Base-by-base conservation (phyloP, 2,797 vertebrate genomes). In the Saxicola maurus region DNA sequence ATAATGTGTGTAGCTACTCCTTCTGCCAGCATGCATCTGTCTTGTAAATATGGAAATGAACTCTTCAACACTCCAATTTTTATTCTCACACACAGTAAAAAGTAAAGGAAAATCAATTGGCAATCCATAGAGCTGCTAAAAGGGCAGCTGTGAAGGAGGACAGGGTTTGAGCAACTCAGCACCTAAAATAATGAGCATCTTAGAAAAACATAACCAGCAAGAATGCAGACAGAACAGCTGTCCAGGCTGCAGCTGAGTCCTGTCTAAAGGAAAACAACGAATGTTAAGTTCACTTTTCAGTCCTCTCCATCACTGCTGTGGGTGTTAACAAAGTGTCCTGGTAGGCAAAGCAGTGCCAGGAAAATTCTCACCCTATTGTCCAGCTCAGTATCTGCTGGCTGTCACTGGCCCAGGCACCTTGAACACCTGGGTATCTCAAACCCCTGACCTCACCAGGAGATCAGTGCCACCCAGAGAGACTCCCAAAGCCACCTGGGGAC, bases 171-270 rank as follows among this genome's bases (percentile, higher is more conserved):
- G 64, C 42, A 76, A 60, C 37, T 46, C 52, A 31, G 18, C 30
- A 80, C 35, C 38, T 83, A 64, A 76, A 91, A 84, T 28, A 92
- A 78, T n/a, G 46, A 92, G 17, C 67, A 79, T 38, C 49, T 87
- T 35, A 52, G 62, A 89, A 81, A 89, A 91, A 78, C 20, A 62
- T 7, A 83, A 38, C 59, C 62, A 69, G 23, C 48, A 89, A 87
- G 64, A 82, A 69, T 7, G 6, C 52, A 93, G 71, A 76, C 55
- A 87, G 71, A 85, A 69, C 74, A 88, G 64, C 86, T 74, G 62
- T 55, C 55, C 7, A 2, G 45, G 51, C 73, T 80, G 62, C 87
- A 85, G 82, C 57, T 85, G 81, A 52, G 61, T 88, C 38, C 60
- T 68, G 57, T 64, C 81, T 88, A 23, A 84, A 21, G 23, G n/a